Conservation (phyloP, 2,888 invertebrate genomes). For the Bedellia somnulentella region DNA sequence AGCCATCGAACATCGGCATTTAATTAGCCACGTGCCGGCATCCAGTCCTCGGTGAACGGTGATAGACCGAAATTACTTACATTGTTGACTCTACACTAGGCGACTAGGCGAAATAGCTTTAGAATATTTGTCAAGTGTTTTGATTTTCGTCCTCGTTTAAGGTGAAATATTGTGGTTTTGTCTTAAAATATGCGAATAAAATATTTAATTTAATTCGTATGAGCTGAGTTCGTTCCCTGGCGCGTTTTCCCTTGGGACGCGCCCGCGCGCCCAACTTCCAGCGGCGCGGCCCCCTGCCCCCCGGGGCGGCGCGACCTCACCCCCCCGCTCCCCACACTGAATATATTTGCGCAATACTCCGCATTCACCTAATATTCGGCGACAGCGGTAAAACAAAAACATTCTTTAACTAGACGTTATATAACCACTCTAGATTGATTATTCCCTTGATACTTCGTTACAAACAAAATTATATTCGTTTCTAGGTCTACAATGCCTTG, state of each 20-base stretch:
- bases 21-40: slow-evolving; percentile 54
- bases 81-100: slow-evolving; percentile 37
- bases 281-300: slow-evolving; percentile 35
- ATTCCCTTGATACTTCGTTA: too few relatives aligned
- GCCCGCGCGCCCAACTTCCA: slow-evolving; percentile 60
- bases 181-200: too few relatives aligned
- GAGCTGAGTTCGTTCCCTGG: slow-evolving; percentile 43
- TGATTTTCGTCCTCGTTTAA: background rate
- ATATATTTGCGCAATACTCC: slow-evolving; percentile 58
- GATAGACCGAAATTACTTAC: slow-evolving; percentile 34
- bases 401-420: too few relatives aligned
- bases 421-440: too few relatives aligned
- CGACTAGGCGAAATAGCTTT: slow-evolving; percentile 36
- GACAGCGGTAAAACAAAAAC: slow-evolving; percentile 46
- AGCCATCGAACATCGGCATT: slow-evolving; percentile 37
- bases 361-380: slow-evolving; percentile 51
- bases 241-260: slow-evolving; percentile 37
- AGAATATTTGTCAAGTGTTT: slow-evolving; percentile 18
- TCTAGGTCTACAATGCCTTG: too few relatives aligned
- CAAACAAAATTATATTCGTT: too few relatives aligned
- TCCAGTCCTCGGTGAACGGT: too few relatives aligned
- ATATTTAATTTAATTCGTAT: too few relatives aligned
- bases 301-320: slow-evolving; percentile 16
- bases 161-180: too few relatives aligned
- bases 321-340: slow-evolving; percentile 41